These are phyloP conservation scores for Oxyura jamaicensis DNA, from an alignment of 2,113 vertebrate species.

Conservation along the genomic window DNA sequence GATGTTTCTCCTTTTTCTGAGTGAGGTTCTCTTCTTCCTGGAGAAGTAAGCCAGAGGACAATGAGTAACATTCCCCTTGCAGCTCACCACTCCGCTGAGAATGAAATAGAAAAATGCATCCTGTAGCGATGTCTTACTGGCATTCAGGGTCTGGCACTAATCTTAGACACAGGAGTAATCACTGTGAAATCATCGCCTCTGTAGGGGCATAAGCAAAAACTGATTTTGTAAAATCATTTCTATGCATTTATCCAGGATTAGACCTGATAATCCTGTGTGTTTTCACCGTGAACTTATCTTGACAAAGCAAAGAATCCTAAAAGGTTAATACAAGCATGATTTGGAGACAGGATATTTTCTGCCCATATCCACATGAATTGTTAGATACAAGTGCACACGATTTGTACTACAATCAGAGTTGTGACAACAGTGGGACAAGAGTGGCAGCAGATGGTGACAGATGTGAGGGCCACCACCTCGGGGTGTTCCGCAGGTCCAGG, in stretches of 20 bases:
- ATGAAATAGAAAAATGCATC: slow-evolving; percentile 12
- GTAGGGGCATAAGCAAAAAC: background rate
- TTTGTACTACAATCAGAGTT: background rate
- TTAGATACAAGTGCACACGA: background rate
- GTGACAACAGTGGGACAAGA: background rate
- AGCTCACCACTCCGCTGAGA: background rate
- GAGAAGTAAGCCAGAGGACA: background rate
- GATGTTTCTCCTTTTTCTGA: background rate
- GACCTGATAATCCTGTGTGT: background rate
- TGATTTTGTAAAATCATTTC: background rate
- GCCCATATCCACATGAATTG: background rate
- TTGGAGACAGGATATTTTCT: background rate
- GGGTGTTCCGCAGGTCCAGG: background rate
- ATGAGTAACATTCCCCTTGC: background rate
- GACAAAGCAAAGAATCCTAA: background rate
- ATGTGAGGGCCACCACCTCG: background rate
- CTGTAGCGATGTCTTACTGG: background rate
- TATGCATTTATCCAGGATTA: slow-evolving; percentile 12
- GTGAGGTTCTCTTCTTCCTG: background rate
- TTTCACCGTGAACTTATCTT: background rate
- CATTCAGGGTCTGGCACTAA: background rate
- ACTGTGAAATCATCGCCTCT: background rate
- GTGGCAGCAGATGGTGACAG: slow-evolving; percentile 52
- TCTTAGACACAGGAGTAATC: background rate
- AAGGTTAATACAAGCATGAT: background rate